These are phyloP conservation scores for Ashinkailepas kermadecensis DNA, from an alignment of 2,888 invertebrate genomes.

Conservation along the genomic window DNA sequence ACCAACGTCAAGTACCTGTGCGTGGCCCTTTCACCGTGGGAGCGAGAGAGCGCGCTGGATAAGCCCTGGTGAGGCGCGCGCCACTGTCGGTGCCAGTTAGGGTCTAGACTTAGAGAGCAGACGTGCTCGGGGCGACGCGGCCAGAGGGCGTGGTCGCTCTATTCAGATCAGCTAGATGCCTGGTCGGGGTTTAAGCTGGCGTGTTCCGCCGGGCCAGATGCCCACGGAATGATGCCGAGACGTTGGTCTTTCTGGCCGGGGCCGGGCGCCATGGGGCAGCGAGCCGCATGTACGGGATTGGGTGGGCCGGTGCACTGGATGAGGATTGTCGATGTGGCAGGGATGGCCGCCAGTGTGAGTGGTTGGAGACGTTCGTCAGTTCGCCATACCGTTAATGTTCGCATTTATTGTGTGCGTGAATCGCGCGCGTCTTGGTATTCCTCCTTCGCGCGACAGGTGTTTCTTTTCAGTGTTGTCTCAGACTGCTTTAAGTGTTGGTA, in stretches of 20 bases:
- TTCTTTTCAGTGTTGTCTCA: slow-evolving; percentile 2
- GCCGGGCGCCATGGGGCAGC: not conserved
- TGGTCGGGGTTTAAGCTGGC: not conserved
- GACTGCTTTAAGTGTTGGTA: slow-evolving; percentile 5
- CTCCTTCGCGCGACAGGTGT: not conserved
- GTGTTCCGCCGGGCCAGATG: not conserved
- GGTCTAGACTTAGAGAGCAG: not conserved
- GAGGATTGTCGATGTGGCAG: too few species aligned
- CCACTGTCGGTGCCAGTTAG: not conserved
- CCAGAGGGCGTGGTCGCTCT: too few species aligned
- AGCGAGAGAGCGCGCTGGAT: not conserved
- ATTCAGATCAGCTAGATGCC: not conserved
- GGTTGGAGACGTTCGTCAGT: not conserved
- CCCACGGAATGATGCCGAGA: too few species aligned
- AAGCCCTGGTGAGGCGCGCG: not conserved
- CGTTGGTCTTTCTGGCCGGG: not conserved
- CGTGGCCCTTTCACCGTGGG: not conserved
- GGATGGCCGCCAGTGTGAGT: not conserved
- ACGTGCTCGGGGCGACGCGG: too few species aligned
- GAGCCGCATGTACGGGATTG: not conserved
- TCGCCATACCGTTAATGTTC: not conserved
- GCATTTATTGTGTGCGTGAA: not conserved
- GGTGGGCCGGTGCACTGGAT: not conserved
- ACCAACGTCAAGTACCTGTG: slow-evolving; percentile 3
- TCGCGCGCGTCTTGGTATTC: not conserved